phyloP scores from a whole-genome alignment of 2,888 invertebrate genomes.

The Elegia similella region DNA sequence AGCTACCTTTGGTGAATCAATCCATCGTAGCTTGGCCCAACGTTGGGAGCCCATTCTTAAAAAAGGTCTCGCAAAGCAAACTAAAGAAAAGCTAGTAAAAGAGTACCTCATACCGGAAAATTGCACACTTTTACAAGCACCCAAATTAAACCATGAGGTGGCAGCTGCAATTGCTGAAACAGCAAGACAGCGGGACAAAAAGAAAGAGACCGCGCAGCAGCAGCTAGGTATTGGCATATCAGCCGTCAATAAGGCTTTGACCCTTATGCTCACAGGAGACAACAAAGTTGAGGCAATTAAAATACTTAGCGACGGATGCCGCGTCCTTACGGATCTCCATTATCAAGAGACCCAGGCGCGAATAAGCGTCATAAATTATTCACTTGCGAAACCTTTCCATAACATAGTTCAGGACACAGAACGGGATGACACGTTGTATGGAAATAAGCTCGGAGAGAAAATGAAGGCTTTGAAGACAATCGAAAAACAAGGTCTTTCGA shows the following conservation, averaged over 20 bases:
- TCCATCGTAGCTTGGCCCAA: slow-evolving; percentile 19
- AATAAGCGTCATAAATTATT: slow-evolving; percentile 15
- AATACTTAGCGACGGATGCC: slow-evolving; percentile 22
- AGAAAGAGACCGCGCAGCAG: neutral
- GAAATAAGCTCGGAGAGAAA: too few species aligned
- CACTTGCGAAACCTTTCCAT: slow-evolving; percentile 18
- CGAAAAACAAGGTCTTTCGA: slow-evolving; percentile 25
- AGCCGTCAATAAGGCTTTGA: slow-evolving; percentile 22
- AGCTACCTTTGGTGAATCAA: slow-evolving; percentile 19
- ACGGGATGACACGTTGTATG: too few species aligned
- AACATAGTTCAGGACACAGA: slow-evolving; percentile 18
- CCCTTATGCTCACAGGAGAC: neutral
- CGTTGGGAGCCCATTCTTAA: slow-evolving; percentile 22
- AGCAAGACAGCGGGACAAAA: slow-evolving; percentile 20
- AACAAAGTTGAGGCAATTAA: too few species aligned
- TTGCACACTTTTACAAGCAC: slow-evolving; percentile 17
- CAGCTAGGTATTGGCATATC: slow-evolving; percentile 23
- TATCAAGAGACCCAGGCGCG: slow-evolving; percentile 11
- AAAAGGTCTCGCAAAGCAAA: slow-evolving; percentile 23
- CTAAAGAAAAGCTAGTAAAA: too few species aligned
- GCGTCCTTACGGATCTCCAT: slow-evolving; percentile 22
- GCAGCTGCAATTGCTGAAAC: slow-evolving; percentile 16
- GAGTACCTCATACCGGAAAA: slow-evolving; percentile 20
- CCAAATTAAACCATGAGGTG: too few species aligned
- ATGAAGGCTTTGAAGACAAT: slow-evolving; percentile 26